Conservation (phyloP, 2,888 invertebrate species). For the Ichneumoninae sp. region DNA sequence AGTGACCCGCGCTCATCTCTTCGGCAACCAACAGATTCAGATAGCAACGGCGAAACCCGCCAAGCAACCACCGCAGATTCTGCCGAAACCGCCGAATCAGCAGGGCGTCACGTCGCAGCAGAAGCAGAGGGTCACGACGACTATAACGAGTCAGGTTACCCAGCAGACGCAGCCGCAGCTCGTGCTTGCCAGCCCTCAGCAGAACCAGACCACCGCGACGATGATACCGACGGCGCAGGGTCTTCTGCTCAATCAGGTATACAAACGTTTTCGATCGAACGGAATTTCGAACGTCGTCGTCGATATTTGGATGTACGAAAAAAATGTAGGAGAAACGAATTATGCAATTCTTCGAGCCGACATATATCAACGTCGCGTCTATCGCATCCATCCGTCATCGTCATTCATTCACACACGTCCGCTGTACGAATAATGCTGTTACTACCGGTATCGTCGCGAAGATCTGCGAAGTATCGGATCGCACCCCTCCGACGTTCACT, state of each 20-base stretch:
- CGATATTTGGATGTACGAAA: not conserved
- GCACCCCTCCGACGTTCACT: not conserved
- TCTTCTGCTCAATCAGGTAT: constrained; percentile 84
- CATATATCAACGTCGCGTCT: constrained; percentile 7
- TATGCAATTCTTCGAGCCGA: not conserved
- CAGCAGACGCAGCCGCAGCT: constrained; percentile 84
- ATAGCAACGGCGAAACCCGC: constrained; percentile 81
- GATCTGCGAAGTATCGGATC: not conserved
- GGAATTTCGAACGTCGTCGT: not conserved
- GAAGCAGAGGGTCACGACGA: constrained; percentile 82
- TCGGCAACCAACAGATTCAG: constrained; percentile 83
- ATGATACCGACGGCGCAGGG: constrained; percentile 84
- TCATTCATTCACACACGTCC: constrained; percentile 13
- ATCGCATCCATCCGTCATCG: constrained; percentile 13
- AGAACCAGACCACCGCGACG: constrained; percentile 82
- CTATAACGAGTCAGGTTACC: constrained; percentile 82
- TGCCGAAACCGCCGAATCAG: constrained; percentile 86
- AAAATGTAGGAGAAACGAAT: not conserved
- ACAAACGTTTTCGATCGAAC: constrained; percentile 1
- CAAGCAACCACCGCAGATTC: constrained; percentile 87
- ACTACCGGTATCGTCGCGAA: not conserved
- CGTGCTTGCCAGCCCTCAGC: constrained; percentile 83
- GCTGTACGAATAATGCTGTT: constrained; percentile 8
- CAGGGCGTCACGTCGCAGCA: constrained; percentile 79
- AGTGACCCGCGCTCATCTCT: constrained; percentile 81